These are phyloP conservation scores for Heliocidaris tuberculata DNA, from an alignment of 35 echinoderm and acorn worm species.

Conservation along the genomic window DNA sequence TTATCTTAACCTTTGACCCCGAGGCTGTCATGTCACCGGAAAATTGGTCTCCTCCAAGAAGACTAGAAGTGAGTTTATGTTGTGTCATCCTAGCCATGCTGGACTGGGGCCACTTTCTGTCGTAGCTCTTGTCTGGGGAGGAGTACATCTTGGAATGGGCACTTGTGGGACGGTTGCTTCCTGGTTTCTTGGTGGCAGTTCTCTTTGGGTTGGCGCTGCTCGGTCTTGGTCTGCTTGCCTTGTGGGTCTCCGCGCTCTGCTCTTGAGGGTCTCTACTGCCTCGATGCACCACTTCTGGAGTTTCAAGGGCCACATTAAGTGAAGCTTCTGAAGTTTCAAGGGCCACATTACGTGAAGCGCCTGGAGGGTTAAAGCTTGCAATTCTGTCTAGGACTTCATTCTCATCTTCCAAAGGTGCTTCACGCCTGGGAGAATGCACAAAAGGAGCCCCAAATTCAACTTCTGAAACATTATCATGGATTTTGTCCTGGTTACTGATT, in stretches of 20 bases:
- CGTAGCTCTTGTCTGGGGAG: slow-evolving; percentile 35
- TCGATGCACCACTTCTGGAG: neutral
- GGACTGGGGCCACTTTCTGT: slow-evolving; percentile 40
- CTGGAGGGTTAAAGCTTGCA: neutral
- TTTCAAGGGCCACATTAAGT: neutral
- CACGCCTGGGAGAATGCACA: neutral
- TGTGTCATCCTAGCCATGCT: slow-evolving; percentile 47
- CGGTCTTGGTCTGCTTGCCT: slow-evolving; percentile 19
- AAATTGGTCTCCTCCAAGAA: neutral
- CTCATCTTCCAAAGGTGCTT: neutral
- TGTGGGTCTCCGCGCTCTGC: neutral
- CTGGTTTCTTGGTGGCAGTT: neutral
- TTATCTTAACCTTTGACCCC: slow-evolving; percentile 65
- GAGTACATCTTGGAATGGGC: slow-evolving; percentile 29
- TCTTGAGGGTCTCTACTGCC: neutral
- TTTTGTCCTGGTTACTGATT: neutral
- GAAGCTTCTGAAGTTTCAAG: neutral
- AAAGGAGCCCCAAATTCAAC: slow-evolving; percentile 23
- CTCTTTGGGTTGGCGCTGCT: slow-evolving; percentile 43
- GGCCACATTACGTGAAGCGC: neutral
- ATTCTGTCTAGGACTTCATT: slow-evolving; percentile 33
- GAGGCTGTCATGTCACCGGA: neutral
- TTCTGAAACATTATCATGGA: neutral
- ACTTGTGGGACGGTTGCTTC: neutral
- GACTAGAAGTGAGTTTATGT: neutral